Percentiles rank a stretch among this genome's conserved stretches.
Evolutionary conservation across 2,113 vertebrate species (phyloP).

Genomic region (Anguilla japonica): DNA sequence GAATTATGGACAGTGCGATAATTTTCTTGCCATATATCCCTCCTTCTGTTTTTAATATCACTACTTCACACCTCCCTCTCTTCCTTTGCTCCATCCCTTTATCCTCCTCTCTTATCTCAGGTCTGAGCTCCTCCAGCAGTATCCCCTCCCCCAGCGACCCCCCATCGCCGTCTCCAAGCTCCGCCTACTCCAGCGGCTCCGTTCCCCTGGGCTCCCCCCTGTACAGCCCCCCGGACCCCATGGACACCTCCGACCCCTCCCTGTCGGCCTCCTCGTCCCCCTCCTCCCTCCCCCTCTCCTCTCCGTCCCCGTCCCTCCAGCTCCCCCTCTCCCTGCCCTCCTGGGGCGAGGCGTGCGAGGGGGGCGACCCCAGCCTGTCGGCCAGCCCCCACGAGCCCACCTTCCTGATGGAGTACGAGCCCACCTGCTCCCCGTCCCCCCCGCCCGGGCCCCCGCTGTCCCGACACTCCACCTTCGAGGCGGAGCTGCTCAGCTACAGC

Average conservation of each 20-base stretch:
- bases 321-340: constrained; percentile 12
- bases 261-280: constrained; percentile 58
- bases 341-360: constrained; percentile 19
- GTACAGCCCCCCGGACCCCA: constrained; percentile 55
- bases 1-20: no score
- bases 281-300: constrained; percentile 57
- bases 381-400: constrained; percentile 28
- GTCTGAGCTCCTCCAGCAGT: constrained; percentile 78
- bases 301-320: constrained; percentile 54
- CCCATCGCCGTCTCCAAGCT: constrained; percentile 73
- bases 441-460: not conserved
- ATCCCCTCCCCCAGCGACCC: constrained; percentile 76
- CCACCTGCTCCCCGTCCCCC: constrained; percentile 9
- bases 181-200: constrained; percentile 79
- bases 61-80: not conserved
- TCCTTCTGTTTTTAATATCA: not conserved
- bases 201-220: constrained; percentile 59
- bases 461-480: constrained; percentile 46
- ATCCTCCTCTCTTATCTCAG: constrained; percentile 35
- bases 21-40: no score
- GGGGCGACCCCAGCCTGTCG: constrained; percentile 19
- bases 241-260: constrained; percentile 50
- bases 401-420: constrained; percentile 74
- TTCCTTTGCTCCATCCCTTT: not conserved
- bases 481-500: constrained; percentile 65